A percentile compares a stretch with the other conserved stretches of the same genome.
These are phyloP conservation scores for Argynnis bischoffii DNA, from an alignment of 2,888 invertebrate genomes.

Conservation along the genomic window DNA sequence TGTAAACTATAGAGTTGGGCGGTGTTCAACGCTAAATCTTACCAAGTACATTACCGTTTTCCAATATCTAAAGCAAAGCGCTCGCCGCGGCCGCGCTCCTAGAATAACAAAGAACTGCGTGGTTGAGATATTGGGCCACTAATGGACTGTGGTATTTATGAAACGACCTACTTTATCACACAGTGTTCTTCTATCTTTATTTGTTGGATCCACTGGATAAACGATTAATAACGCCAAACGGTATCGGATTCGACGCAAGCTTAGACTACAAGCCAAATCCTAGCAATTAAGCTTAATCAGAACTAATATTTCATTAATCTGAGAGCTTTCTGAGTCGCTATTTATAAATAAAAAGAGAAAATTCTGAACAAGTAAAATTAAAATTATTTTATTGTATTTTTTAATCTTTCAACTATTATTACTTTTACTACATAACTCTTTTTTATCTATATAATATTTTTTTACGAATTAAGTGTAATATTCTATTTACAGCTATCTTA, in stretches of 20 bases:
- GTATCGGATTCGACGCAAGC: conserved; percentile 25
- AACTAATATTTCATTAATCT: conserved; percentile 9
- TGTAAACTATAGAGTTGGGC: conserved; percentile 39
- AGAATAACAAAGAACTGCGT: conserved; percentile 78
- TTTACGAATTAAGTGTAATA: too few species aligned
- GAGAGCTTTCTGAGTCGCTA: not conserved
- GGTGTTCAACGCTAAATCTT: conserved; percentile 66
- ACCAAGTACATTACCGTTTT: conserved; percentile 76
- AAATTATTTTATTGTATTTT: too few species aligned
- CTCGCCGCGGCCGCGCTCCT: conserved; percentile 64
- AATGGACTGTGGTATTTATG: conserved; percentile 73
- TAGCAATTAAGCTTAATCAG: conserved; percentile 24
- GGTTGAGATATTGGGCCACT: conserved; percentile 71
- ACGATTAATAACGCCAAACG: conserved; percentile 33
- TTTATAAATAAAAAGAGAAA: not conserved
- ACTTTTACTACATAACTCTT: too few species aligned
- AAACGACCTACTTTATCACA: conserved; percentile 55
- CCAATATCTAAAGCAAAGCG: conserved; percentile 76
- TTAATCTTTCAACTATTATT: too few species aligned
- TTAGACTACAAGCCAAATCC: conserved; percentile 19
- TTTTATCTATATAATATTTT: too few species aligned
- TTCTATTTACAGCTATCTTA: too few species aligned
- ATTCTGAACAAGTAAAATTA: not conserved
- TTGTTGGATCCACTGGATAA: conserved; percentile 32
- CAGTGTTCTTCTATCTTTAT: conserved; percentile 42